These are phyloP conservation scores for Ephydatia muelleri DNA, from an alignment of 37 sponge, comb jelly and placozoan genomes.

Conservation along the genomic window DNA sequence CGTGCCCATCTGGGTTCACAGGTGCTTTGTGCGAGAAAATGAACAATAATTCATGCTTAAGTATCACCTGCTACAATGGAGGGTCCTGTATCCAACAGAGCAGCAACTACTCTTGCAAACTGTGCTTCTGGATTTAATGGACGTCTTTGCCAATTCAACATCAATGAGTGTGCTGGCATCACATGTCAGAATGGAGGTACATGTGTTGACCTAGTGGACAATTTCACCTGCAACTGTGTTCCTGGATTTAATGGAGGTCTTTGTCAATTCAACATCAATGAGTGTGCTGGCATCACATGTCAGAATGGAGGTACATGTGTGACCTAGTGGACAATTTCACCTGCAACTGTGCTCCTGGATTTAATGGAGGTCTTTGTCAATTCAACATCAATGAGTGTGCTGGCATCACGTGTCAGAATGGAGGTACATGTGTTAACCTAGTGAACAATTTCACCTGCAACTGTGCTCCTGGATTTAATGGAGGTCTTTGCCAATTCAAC, in stretches of 20 bases:
- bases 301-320: slow-evolving; percentile 52
- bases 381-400: slow-evolving; percentile 47
- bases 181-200: slow-evolving; percentile 50
- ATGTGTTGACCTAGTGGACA: slow-evolving; percentile 22
- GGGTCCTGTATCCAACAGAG: slow-evolving; percentile 36
- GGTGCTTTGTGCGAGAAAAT: slow-evolving; percentile 42
- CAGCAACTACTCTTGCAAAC: slow-evolving; percentile 11
- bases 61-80: slow-evolving; percentile 61
- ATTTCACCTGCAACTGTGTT: slow-evolving; percentile 20
- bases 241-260: slow-evolving; percentile 20
- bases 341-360: slow-evolving; percentile 45
- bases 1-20: slow-evolving; percentile 16
- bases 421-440: slow-evolving; percentile 52
- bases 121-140: slow-evolving; percentile 66
- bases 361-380: slow-evolving; percentile 47
- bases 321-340: slow-evolving; percentile 26
- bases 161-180: slow-evolving; percentile 41
- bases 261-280: slow-evolving; percentile 42
- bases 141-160: slow-evolving; percentile 32
- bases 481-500: slow-evolving; percentile 38
- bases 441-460: slow-evolving; percentile 8
- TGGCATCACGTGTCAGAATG: slow-evolving; percentile 50
- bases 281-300: slow-evolving; percentile 35
- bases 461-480: slow-evolving; percentile 67
- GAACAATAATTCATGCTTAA: slow-evolving; percentile 1